Evolutionary conservation across 1,140 invertebrate genomes (phyloP).

Genomic region (Gonioctena quinquepunctata): DNA sequence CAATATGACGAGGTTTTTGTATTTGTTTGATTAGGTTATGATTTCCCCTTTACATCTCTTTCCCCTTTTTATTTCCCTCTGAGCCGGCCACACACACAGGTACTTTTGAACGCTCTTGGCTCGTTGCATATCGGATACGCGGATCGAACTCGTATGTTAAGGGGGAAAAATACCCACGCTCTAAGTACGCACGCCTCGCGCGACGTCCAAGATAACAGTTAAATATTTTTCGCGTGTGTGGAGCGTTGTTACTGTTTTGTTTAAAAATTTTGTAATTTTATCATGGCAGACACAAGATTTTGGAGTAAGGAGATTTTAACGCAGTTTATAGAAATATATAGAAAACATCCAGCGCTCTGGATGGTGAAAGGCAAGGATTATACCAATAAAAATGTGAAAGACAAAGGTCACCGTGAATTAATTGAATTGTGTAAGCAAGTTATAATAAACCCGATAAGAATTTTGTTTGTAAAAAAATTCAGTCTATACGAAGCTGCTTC

Average conservation of each 20-base stretch:
- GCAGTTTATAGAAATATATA: conserved; percentile 18
- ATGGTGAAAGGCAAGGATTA: conserved; percentile 15
- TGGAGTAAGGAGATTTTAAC: conserved; percentile 21
- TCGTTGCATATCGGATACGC: not conserved
- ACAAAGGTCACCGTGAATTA: not conserved
- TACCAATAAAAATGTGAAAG: conserved; percentile 9
- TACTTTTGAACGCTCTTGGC: too few relatives aligned
- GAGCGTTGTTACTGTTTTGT: not conserved
- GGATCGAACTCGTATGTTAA: not conserved
- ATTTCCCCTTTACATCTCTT: too few relatives aligned
- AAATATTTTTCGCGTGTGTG: not conserved
- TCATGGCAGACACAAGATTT: conserved; percentile 17
- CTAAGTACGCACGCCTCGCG: not conserved
- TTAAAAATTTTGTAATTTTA: not conserved
- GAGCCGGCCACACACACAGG: too few relatives aligned
- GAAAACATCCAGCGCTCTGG: conserved; percentile 12
- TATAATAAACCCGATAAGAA: not conserved
- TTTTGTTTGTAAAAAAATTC: conserved; percentile 12
- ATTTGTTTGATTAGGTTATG: too few relatives aligned
- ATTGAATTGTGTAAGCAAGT: not conserved
- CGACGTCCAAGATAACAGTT: not conserved
- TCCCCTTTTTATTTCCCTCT: too few relatives aligned
- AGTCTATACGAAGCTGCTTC: conserved; percentile 8
- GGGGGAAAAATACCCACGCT: not conserved
- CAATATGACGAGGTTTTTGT: too few relatives aligned